Evolutionary conservation across 2,797 vertebrate genomes (phyloP), one percentile per base, ranked within the genome.

Genomic region (Acanthurus tractus): DNA sequence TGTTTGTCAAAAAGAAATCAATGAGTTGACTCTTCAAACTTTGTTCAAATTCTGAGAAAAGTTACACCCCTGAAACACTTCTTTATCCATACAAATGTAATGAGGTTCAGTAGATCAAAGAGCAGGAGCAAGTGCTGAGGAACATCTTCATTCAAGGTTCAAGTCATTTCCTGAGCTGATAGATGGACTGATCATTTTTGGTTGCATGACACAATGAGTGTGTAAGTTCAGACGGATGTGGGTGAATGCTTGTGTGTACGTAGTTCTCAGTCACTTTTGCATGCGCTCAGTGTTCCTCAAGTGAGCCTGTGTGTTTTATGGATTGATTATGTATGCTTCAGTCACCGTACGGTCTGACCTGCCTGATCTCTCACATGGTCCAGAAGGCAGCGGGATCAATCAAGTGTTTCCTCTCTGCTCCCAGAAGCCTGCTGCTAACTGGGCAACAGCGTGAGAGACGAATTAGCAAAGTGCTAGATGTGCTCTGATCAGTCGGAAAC

Each of bases 371-470:
- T 83, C 75, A 48, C 61, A 11, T 42, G 67, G 54, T 70, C 53
- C 22, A 14, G 55, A 45, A n/a, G 54, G 61, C 68, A 11, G 36
- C 3, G 15, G 29, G 48, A 88, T 87, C 65, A 49, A 84, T 79
- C 1, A 6, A 77, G 73, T 62, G 52, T 20, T 76, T 59, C 83
- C 36, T 73, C 70, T 63, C 67, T 74, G 79, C 68, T 67, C 82
- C 54, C 54, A 0, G 22, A 57, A 68, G 65, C 52, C 66, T 25
- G 12, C 34, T 11, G 64, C 48, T 42, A 3, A 46, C 42, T 0
- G 40, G 69, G 59, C 40, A 22, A 72, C 76, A 82, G 77, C 76
- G 76, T 64, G 74, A 82, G 78, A 86, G 79, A 62, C 2, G 48
- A 74, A 88, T 87, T 79, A 81, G 56, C 75, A 55, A 50, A 13